Evolutionary conservation across 2,888 invertebrate species (phyloP), one percentile per base, ranked within the genome.

Genomic region (Periphyllus acericola): DNA sequence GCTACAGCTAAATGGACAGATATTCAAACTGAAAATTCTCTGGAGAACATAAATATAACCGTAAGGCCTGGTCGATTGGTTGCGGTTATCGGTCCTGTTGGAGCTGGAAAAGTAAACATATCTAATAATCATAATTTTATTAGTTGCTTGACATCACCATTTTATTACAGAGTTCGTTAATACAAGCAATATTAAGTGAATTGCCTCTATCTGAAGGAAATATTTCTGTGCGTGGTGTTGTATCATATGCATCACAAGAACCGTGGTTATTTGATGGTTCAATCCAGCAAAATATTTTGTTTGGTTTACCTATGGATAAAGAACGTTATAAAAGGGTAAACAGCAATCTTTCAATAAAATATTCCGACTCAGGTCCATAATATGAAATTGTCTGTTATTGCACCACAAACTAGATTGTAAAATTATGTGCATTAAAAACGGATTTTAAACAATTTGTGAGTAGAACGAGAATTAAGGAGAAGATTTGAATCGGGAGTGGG

Each of bases 201-300:
- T 92, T 97, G 75, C 95, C 95, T 2, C 91, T 96, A 4, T 90
- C 91, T n/a, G 91, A 93, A 3, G 97, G 97, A 11, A 92, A 92
- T 2, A 91, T 96, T 19, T 93, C 89, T 14, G 93, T 96, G 21
- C 94, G 93, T 21, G 97, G 97, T 8, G 93, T 92, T 6, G 92
- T 95, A 0, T 94, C 95, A 0, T 98, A 97, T 91, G 95, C 96
- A 0, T 95, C 96, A 78, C 97, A 97, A 91, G 95, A 97, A 91
- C 96, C 98, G 0, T 98, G 97, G 97, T 91, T 96, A 0, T 96
- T 96, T 91, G 95, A 95, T 83, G 95, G 95, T 91, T 96, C 96
- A 89, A 95, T 99, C 0, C 93, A 96, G 19, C 97, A 98, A 91
- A 99, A 99, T 92, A 97, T 99, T 89, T 92, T 98, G 3, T 99